phyloP scores from a whole-genome alignment of 92 coral and sea anemone genomes.

The Scolanthus callimorphus region DNA sequence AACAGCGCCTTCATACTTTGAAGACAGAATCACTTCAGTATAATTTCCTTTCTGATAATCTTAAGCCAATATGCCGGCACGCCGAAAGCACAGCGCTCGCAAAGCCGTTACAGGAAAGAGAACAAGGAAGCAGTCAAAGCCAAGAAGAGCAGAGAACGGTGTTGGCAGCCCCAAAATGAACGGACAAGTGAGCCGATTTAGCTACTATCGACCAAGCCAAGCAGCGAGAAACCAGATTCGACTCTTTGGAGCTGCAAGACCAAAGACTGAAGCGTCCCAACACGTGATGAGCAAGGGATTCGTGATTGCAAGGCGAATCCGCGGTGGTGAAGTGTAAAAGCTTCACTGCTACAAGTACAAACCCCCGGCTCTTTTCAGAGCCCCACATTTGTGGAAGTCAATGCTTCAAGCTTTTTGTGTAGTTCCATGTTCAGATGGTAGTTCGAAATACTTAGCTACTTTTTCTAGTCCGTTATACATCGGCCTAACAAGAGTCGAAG shows the following conservation, averaged over 20 bases:
- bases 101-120: not conserved
- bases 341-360: not conserved
- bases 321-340: constrained; percentile 4
- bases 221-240: not conserved
- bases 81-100: not conserved
- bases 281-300: constrained; percentile 14
- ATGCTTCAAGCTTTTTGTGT: not conserved
- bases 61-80: too few relatives aligned
- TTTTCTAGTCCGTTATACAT: too few relatives aligned
- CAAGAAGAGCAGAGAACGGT: not conserved
- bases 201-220: too few relatives aligned
- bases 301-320: constrained; percentile 18
- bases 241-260: not conserved
- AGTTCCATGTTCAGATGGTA: too few relatives aligned
- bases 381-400: not conserved
- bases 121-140: not conserved
- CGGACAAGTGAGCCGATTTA: too few relatives aligned
- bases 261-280: not conserved
- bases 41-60: not conserved
- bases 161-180: not conserved
- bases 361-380: not conserved
- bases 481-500: too few relatives aligned
- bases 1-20: not conserved
- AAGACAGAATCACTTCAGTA: too few relatives aligned
- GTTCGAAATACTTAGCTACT: too few relatives aligned